Evolutionary conservation across 2,888 invertebrate species (phyloP), one percentile per base, ranked within the genome.

Genomic region (Trimorus sp.): DNA sequence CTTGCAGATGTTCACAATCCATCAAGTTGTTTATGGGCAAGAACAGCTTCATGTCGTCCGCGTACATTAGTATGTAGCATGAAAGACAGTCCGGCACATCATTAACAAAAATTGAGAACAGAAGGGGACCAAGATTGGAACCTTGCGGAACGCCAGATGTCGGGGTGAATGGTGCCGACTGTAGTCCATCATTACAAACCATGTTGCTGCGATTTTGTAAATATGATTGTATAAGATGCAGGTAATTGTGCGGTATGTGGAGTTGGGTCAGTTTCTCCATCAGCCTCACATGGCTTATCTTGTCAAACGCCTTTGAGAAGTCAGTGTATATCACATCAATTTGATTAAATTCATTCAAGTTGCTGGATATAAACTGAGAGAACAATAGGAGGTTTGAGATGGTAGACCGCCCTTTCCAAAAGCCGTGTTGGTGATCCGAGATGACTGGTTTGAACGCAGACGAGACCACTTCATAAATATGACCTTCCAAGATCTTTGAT

Each of bases 221-320:
- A 45, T 62, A 62, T 1, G 48, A 62, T 0, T 12, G 0, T 3
- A 56, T 56, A 1, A 56, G n/a, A 0, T 4, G 0, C 0, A 62
- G 8, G 12, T 48, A 48, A 7, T 48, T 62, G n/a, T 26, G 0
- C 26, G 62, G 26, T 7, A 62, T 48, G n/a, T 62, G 36, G 7
- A 62, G 16, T 7, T 0, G 0, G 0, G 0, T 14, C 5, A 62
- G 37, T 65, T 65, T 65, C 4, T 26, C 14, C 1, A 49, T 1
- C 37, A 65, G 2, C 1, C 36, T 49, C 7, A 38, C 4, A 14
- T 51, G 49, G 37, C 37, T 14, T 14, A 65, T 14, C 4, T 6
- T 45, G 7, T 65, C 65, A 48, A 65, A 65, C 14, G 65, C 65
- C n/a, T 65, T 65, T 5, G 65, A 36, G 7, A 65, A 37, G 12